Evolutionary conservation across 2,888 invertebrate species (phyloP), one percentile per base, ranked within the genome.

Genomic region (Julus scanicus): DNA sequence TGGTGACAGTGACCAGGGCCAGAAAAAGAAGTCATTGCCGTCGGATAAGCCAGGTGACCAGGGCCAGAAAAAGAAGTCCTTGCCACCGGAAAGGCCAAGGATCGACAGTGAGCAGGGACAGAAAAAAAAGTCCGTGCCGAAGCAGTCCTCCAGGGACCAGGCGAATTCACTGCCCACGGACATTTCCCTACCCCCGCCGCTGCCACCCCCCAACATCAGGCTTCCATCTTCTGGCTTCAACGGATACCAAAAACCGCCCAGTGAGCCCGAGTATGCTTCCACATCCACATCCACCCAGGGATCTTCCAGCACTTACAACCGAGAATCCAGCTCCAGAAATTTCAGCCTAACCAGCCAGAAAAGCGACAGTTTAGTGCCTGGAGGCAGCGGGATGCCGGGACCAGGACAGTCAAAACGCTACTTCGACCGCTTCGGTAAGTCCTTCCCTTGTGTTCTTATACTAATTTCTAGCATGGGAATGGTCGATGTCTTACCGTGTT

Each of bases 401-500:
- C 63, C 63, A 4, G 63, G 63, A 63, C 63, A 63, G 20, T 63
- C 63, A n/a, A 63, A 63, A 63, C n/a, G 63, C 5, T 20, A 63
- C 63, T 63, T 63, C 63, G 63, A 63, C 63, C 63, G 63, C 20
- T 63, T 63, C 63, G 63, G 63, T 63, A 63, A 63, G 63, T 63
- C 15, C 63, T 5, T n/a, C n/a, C n/a, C n/a, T n/a, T n/a, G n/a
- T n/a, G n/a, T n/a, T n/a, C n/a, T n/a, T n/a, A n/a, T n/a, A n/a
- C n/a, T n/a, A n/a, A n/a, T n/a, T n/a, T n/a, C n/a, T n/a, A n/a
- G n/a, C n/a, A n/a, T n/a, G n/a, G n/a, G n/a, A n/a, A n/a, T n/a
- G n/a, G n/a, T n/a, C n/a, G n/a, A n/a, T n/a, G n/a, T n/a, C n/a
- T n/a, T n/a, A n/a, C n/a, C n/a, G n/a, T n/a, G n/a, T n/a, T n/a